These are phyloP conservation scores for Coleophora flavipennella DNA, from an alignment of 2,888 invertebrate species.

Conservation along the genomic window DNA sequence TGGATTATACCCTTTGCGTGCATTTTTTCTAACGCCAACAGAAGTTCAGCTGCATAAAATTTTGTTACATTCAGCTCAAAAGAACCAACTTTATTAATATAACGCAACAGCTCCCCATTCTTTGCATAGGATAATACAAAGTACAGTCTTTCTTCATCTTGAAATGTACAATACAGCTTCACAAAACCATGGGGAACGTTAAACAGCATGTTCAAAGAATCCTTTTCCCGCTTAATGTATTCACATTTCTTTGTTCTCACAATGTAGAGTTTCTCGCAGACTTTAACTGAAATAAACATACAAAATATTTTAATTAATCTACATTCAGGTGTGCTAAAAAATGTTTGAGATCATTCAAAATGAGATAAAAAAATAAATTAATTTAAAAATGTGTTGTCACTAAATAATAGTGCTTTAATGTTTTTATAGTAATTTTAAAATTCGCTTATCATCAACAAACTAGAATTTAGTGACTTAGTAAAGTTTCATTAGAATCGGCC, in stretches of 20 bases:
- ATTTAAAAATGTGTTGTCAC: too few species aligned
- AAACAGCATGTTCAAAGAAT: slow-evolving; percentile 89
- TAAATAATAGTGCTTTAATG: too few species aligned
- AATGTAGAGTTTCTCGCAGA: slow-evolving; percentile 96
- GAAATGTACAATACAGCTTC: slow-evolving; percentile 95
- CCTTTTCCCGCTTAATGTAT: slow-evolving; percentile 95
- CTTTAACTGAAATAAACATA: slow-evolving; percentile 85
- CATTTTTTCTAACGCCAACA: slow-evolving; percentile 92
- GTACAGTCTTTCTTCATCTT: slow-evolving; percentile 92
- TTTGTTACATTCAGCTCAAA: slow-evolving; percentile 91
- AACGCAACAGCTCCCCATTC: slow-evolving; percentile 93
- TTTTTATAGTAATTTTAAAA: too few species aligned
- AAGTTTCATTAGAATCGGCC: too few species aligned
- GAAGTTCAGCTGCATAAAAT: slow-evolving; percentile 96
- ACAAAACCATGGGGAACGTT: slow-evolving; percentile 91
- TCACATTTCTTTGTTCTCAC: slow-evolving; percentile 93
- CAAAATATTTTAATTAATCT: neutral
- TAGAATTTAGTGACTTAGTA: too few species aligned
- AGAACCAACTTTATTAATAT: slow-evolving; percentile 91
- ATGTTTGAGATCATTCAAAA: too few species aligned
- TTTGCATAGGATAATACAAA: slow-evolving; percentile 96
- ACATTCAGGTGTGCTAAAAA: too few species aligned
- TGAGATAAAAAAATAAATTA: too few species aligned
- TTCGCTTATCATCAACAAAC: too few species aligned
- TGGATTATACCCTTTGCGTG: slow-evolving; percentile 92